Evolutionary conservation across 2,797 vertebrate genomes (phyloP), one percentile per base, ranked within the genome.

Genomic region (Eidolon dupreanum): DNA sequence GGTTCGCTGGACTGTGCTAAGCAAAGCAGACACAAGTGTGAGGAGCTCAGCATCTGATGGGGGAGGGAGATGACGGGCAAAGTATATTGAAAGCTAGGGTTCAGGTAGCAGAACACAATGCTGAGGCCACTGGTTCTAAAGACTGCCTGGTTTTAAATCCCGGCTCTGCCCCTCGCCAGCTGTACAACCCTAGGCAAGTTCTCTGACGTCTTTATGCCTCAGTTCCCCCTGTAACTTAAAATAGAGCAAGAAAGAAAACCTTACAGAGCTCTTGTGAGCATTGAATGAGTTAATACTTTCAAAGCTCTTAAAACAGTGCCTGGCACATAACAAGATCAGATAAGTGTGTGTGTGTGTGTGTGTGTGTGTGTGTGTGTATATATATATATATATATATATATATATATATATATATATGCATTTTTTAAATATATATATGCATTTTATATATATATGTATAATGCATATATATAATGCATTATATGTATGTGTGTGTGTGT

Each of bases 221-320:
- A 24, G n/a, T 78, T 70, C 97, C 84, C 88, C 88, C 86, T n/a
- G 8, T 1, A 43, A 77, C 77, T 63, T 87, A 57, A 84, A 92
- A 83, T 15, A 75, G 63, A 78, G 31, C 26, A 31, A 57, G 41
- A n/a, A 36, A 83, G 36, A 51, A 24, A 36, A 36, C n/a, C 36
- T 51, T 57, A 43, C 46, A 71, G 46, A 73, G 43, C 24, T 68
- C 28, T 19, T 41, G 9, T 41, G 46, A 57, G 31, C 28, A 77
- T 16, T 2, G 28, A 66, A 41, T 49, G 73, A 63, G 3, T 43
- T 57, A 79, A 79, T 70, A 24, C 31, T 70, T 73, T 8, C 38
- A 77, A 57, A 88, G 26, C 26, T 41, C 61, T 53, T 65, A 83
- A 55, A 82, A 68, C 4, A 31, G 51, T 70, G 38, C 33, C 36